Conservation (phyloP, 2,888 invertebrate species). For the Epirrita christyi region DNA sequence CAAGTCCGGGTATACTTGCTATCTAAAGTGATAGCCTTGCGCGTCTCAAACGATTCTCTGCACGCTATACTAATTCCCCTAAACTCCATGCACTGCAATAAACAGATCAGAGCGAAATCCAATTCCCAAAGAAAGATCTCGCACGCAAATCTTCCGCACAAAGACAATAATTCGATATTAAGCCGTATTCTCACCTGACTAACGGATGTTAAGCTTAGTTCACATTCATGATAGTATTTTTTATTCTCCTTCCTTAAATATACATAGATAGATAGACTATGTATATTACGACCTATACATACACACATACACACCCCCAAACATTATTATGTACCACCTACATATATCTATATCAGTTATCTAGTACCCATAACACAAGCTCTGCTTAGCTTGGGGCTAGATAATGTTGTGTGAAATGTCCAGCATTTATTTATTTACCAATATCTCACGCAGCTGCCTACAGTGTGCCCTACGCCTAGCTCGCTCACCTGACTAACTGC, state of each 20-base stretch:
- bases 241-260: too few species aligned
- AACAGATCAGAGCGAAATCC: conserved; percentile 42
- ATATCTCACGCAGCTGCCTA: neutral
- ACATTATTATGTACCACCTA: too few species aligned
- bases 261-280: too few species aligned
- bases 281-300: too few species aligned
- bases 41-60: neutral
- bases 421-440: too few species aligned
- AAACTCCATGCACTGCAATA: conserved; percentile 23
- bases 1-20: too few species aligned
- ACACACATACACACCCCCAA: too few species aligned
- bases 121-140: conserved; percentile 51
- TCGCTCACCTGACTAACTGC: conserved; percentile 47
- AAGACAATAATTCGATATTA: conserved; percentile 69
- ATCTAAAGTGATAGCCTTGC: neutral
- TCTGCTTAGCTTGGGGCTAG: too few species aligned
- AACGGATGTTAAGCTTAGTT: conserved; percentile 40
- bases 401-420: too few species aligned
- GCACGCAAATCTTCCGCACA: conserved; percentile 54
- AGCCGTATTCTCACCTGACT: conserved; percentile 69
- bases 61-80: conserved; percentile 7
- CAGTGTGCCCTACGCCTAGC: conserved; percentile 28
- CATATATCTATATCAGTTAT: too few species aligned
- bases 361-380: too few species aligned
- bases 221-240: neutral